Base-by-base conservation (phyloP, 2,888 invertebrate genomes). In the Xestia c-nigrum region DNA sequence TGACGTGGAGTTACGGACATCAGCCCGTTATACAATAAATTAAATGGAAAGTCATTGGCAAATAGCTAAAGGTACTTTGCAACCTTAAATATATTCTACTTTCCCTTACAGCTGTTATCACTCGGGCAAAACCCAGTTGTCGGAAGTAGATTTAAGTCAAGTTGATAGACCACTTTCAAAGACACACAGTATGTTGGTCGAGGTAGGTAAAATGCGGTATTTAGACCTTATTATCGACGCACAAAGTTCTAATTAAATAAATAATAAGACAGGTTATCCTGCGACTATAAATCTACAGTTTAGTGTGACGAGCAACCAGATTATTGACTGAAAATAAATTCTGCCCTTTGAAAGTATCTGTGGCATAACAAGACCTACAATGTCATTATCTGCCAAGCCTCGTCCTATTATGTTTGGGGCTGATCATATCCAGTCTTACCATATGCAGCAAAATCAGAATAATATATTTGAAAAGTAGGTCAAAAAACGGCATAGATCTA, bases 31-130 rank as follows among this genome's bases (percentile, higher is more conserved):
- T 31, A 31, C 31, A 79, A 55, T n/a, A 47, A 78, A 64, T 50
- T n/a, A 72, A 80, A 72, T n/a, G 47, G 63, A 78, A 78, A 66
- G 46, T 61, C 65, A 47, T 66, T 78, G 81, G 31, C 61, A 81
- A 24, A 24, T 24, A 52, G 5, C 14, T 64, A 46, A 80, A 72
- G 38, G 46, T 66, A 19, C 31, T 61, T 61, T n/a, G 12, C 40
- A 65, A 40, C 19, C 43, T 38, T 31, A 31, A 5, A 61, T 40
- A 63, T 43, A 40, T 74, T 10, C 52, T 6, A 57, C 80, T 80
- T 78, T 78, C 73, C 19, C 64, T 64, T 64, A 50, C 55, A 78
- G 38, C 52, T 52, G 61, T 52, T 63, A 69, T 69, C 79, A 46
- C 0, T 24, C 9, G 24, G 6, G 61, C 21, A 52, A 52, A 50